Conservation (phyloP, 2,888 invertebrate species). For the Orthosia gracilis region DNA sequence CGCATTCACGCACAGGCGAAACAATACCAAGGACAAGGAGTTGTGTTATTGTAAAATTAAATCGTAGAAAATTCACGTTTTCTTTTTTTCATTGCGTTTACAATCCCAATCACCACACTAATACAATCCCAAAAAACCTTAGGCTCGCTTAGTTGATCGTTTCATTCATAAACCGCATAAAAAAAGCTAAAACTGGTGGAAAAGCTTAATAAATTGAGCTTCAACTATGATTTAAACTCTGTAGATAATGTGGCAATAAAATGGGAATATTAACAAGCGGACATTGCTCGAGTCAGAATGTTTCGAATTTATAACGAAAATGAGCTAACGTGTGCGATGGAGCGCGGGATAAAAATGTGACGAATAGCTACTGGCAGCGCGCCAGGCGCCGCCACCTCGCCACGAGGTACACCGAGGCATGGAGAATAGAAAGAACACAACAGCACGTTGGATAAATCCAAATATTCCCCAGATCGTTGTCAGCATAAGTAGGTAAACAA, state of each 20-base stretch:
- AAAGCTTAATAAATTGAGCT: neutral
- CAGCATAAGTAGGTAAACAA: neutral
- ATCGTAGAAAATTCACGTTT: slow-evolving; percentile 28
- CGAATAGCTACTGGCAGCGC: slow-evolving; percentile 55
- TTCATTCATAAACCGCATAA: neutral
- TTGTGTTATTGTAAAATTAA: slow-evolving; percentile 51
- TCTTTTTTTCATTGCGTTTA: slow-evolving; percentile 10
- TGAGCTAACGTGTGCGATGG: slow-evolving; percentile 57
- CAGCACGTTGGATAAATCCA: neutral
- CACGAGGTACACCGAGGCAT: neutral
- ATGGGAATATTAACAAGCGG: slow-evolving; percentile 42
- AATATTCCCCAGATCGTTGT: neutral
- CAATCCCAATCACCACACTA: too few species aligned
- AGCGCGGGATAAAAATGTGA: slow-evolving; percentile 60
- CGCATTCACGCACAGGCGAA: slow-evolving; percentile 7
- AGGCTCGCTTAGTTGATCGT: neutral
- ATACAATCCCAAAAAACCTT: too few species aligned
- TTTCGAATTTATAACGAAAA: slow-evolving; percentile 67
- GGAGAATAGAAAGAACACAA: slow-evolving; percentile 28
- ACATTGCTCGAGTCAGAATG: slow-evolving; percentile 60
- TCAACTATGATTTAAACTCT: slow-evolving; percentile 34
- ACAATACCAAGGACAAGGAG: slow-evolving; percentile 15
- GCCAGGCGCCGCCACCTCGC: slow-evolving; percentile 55
- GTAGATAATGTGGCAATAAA: slow-evolving; percentile 37
- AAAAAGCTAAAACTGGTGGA: neutral